Evolutionary conservation across 2,113 vertebrate genomes (phyloP).

Genomic region (Suricata suricatta): DNA sequence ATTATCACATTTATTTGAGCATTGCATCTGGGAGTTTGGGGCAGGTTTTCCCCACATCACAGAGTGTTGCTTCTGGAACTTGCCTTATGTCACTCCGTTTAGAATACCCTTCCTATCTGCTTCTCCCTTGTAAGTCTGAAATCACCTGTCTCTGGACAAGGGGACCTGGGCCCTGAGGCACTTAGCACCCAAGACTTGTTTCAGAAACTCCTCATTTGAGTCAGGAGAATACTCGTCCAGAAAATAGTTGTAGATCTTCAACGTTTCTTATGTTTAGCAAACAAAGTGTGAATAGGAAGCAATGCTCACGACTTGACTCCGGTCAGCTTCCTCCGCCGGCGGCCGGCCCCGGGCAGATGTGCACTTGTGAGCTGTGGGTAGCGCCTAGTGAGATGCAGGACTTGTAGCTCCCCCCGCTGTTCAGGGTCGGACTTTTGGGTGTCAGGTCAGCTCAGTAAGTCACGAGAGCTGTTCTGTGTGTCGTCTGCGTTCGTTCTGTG

Average conservation of each 20-base stretch:
- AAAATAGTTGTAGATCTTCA: neutral
- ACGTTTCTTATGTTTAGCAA: neutral
- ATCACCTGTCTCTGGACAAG: neutral
- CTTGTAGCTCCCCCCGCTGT: neutral
- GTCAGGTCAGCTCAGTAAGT: neutral
- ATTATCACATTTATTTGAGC: neutral
- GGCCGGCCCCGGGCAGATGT: neutral
- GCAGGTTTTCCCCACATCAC: neutral
- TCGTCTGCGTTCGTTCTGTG: neutral
- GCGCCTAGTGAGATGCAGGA: neutral
- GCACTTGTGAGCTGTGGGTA: neutral
- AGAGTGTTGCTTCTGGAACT: neutral
- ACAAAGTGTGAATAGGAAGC: neutral
- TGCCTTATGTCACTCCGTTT: neutral
- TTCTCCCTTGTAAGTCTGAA: neutral
- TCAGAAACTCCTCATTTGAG: neutral
- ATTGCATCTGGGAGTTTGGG: neutral
- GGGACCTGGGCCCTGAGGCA: neutral
- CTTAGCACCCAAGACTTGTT: neutral
- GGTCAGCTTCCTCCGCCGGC: neutral
- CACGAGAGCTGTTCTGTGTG: neutral
- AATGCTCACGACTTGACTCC: rapidly evolving
- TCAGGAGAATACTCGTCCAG: neutral
- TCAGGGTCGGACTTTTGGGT: neutral
- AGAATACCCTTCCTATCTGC: neutral